Base-by-base conservation (phyloP, 2,797 vertebrate genomes). In the Mionectes olivaceus region DNA sequence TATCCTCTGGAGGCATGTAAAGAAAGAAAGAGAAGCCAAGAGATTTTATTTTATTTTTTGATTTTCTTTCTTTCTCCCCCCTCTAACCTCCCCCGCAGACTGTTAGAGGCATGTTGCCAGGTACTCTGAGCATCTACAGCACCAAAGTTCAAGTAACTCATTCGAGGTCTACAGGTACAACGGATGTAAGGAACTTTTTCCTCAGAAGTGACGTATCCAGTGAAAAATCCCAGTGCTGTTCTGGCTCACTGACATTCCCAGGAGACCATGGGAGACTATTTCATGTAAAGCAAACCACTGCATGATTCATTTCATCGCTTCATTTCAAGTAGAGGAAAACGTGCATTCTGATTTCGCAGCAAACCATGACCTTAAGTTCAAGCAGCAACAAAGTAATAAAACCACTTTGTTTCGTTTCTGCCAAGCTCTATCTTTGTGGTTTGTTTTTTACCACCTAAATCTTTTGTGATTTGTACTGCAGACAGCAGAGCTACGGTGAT, bases 251-350 rank as follows among this genome's bases (percentile, higher is more conserved):
- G 87, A 39, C 41, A 60, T 65, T 92, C 91, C 80, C 94, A 76
- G 33, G 87, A 86, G 94, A 92, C 50, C 50, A 41, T 46, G 63
- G 53, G 39, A 87, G 37, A 41, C 65, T 75, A 32, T 89, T 89
- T 93, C 61, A 81, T 91, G 84, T 87, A 93, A 91, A 91, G 81
- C 53, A 94, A 91, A 81, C 53, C 61, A 35, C 47, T 86, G 65
- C 57, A 90, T 80, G 67, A 93, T 96, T 92, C 83, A 92, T 91
- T 92, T 87, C 32, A 63, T 47, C 0, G 0, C 74, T 91, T 83
- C 50, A 41, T 69, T 94, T 91, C 82, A 92, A 93, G 73, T 7
- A 77, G 71, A 96, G 67, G 37, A 52, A 90, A 92, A 91, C 19
- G 19, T 55, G 21, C 17, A n/a, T 65, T 93, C 41, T 71, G 50